These are phyloP conservation scores for Pangasius mekongensis DNA, from an alignment of 2,797 vertebrate species.

Conservation along the genomic window DNA sequence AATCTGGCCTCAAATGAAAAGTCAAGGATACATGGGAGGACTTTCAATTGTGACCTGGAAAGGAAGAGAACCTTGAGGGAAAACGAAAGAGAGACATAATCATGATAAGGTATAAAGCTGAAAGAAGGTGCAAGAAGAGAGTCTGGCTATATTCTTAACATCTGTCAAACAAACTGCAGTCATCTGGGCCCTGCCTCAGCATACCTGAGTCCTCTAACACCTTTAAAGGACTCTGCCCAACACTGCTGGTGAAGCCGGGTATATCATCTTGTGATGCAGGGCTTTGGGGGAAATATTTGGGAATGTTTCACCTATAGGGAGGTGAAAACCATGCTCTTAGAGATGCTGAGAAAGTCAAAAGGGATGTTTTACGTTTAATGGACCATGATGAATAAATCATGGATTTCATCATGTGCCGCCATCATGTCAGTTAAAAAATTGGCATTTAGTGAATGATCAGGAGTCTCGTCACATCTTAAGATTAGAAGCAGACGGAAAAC, in stretches of 20 bases:
- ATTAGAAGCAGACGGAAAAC: not conserved
- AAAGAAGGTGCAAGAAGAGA: constrained; percentile 21
- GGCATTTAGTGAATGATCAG: not conserved
- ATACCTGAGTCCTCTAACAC: constrained; percentile 17
- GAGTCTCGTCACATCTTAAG: not conserved
- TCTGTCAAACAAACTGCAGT: constrained; percentile 34
- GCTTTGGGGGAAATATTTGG: not conserved
- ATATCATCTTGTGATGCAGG: not conserved
- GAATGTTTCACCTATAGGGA: not conserved
- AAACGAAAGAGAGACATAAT: not conserved
- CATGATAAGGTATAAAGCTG: constrained; percentile 34
- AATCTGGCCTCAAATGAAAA: constrained; percentile 7
- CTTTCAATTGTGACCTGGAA: not conserved
- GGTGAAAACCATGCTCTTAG: not conserved
- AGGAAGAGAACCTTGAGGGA: not conserved
- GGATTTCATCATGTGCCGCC: not conserved
- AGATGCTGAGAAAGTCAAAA: not conserved
- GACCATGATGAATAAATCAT: not conserved
- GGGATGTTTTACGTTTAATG: not conserved
- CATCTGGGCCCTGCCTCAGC: constrained; percentile 1
- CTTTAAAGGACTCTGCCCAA: not conserved
- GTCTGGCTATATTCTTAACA: constrained; percentile 23
- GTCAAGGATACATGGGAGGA: not conserved
- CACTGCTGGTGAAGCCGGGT: not conserved
- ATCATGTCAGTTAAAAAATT: not conserved